These are phyloP conservation scores for Tetragonula clypearis DNA, from an alignment of 1,140 invertebrate species.

Conservation along the genomic window DNA sequence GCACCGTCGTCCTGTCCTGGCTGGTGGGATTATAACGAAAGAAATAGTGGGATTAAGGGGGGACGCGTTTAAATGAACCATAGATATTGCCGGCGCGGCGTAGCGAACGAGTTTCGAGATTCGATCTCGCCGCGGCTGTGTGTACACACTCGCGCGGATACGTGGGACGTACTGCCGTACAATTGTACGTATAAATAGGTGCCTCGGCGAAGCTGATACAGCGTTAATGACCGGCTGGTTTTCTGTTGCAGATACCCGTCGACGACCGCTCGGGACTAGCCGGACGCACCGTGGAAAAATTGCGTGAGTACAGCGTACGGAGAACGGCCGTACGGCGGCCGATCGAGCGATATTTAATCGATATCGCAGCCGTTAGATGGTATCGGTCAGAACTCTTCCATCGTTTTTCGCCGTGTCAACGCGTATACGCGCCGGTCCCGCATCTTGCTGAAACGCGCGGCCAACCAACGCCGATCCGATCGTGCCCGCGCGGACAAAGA, in stretches of 20 bases:
- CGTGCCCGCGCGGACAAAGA: slow-evolving; percentile 44
- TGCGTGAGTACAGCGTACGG: slow-evolving; percentile 50
- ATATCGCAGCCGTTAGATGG: slow-evolving; percentile 46
- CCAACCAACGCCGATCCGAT: background rate
- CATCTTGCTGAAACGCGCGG: background rate
- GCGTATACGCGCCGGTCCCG: background rate
- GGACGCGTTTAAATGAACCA: slow-evolving; percentile 51
- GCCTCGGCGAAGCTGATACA: background rate
- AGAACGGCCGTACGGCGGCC: background rate
- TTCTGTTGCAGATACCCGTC: slow-evolving; percentile 61
- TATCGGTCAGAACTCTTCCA: slow-evolving; percentile 6
- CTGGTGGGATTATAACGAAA: slow-evolving; percentile 54
- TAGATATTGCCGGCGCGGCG: slow-evolving; percentile 33
- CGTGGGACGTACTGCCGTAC: too few relatives aligned
- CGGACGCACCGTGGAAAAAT: slow-evolving; percentile 56
- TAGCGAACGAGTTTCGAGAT: slow-evolving; percentile 47
- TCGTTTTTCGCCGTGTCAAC: slow-evolving; percentile 38
- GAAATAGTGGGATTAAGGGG: slow-evolving; percentile 57
- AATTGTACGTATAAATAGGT: slow-evolving; percentile 43
- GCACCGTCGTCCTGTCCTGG: background rate
- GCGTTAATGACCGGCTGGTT: slow-evolving; percentile 50
- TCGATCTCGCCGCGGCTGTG: slow-evolving; percentile 40
- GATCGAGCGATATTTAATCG: slow-evolving; percentile 50
- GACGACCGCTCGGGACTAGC: slow-evolving; percentile 41
- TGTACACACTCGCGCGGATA: background rate